Evolutionary conservation across 2,113 vertebrate species (phyloP), one percentile per base, ranked within the genome.

Genomic region (Corythornis cristatus): DNA sequence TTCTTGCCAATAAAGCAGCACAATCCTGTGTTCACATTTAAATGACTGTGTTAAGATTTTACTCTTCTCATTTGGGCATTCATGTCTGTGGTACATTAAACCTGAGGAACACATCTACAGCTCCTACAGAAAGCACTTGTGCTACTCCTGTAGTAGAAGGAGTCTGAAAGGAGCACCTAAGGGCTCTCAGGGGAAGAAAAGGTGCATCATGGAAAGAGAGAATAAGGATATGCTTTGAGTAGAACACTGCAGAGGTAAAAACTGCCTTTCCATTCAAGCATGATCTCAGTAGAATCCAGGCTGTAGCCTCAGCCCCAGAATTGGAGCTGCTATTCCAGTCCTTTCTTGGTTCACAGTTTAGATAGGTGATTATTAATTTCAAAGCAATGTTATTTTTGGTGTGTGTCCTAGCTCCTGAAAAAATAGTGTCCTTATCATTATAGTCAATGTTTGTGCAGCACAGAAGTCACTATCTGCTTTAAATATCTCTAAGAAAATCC

Each of bases 401-500:
- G 56, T 43, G 42, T 64, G 21, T 21, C 15, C 2, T 3, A 11
- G 15, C 5, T 1, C 8, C 7, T 1, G 3, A 12, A 28, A 56
- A 40, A 40, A 56, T 73, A 14, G 6, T 5, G 11, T 56, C n/a
- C 33, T 74, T 64, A 60, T 56, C 20, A 67, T 72, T 78, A 43
- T 46, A 88, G 25, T 64, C 45, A 75, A 20, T 17, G 50, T 15
- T 6, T 73, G 62, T 50, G 4, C 33, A 72, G 21, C 23, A 90
- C 21, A 79, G 50, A 92, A 84, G 14, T 78, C 53, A 33, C 5
- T 11, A 53, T 31, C 43, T 76, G 33, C 33, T 90, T 81, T 83
- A 65, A 60, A 66, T 19, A 19, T 42, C 31, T 65, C 33, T 86
- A 88, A 92, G 64, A 65, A 91, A 74, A 83, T 53, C 35, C 57